Conservation (phyloP, 2,797 vertebrate genomes). For the Moxostoma hubbsi region DNA sequence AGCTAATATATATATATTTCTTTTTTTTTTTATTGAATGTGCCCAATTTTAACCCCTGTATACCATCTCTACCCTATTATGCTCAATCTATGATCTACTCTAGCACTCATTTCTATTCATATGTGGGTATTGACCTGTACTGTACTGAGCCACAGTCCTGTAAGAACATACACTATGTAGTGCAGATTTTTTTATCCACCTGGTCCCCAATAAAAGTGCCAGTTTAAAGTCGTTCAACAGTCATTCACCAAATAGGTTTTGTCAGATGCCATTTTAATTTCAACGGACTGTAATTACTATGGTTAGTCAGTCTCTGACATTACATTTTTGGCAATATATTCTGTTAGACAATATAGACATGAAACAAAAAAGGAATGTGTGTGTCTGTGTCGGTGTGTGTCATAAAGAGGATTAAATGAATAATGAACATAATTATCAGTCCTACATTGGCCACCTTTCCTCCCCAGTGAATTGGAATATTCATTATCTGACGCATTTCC, state of each 20-base stretch:
- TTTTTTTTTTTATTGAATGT: too few species aligned
- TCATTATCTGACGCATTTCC: slow-evolving; percentile 46
- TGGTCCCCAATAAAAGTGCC: slow-evolving; percentile 42
- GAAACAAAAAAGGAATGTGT: slow-evolving; percentile 22
- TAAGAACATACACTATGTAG: slow-evolving; percentile 40
- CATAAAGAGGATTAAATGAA: slow-evolving; percentile 55
- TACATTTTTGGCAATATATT: slow-evolving; percentile 31
- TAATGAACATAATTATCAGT: slow-evolving; percentile 58
- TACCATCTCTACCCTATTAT: too few species aligned
- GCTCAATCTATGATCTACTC: too few species aligned
- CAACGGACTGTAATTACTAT: slow-evolving; percentile 39
- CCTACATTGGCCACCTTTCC: slow-evolving; percentile 38
- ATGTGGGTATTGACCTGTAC: slow-evolving; percentile 40
- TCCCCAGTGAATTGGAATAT: slow-evolving; percentile 48
- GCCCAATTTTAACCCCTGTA: too few species aligned
- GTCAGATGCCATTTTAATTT: slow-evolving; percentile 30
- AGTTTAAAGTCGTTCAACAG: slow-evolving; percentile 43
- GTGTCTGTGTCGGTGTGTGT: slow-evolving; percentile 7
- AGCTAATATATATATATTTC: too few species aligned
- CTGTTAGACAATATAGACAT: slow-evolving; percentile 35
- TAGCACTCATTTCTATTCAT: slow-evolving; percentile 42
- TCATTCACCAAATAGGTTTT: slow-evolving; percentile 37
- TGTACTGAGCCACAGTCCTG: slow-evolving; percentile 26
- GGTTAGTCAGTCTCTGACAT: slow-evolving; percentile 47
- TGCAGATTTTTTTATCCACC: slow-evolving; percentile 46